phyloP scores from a whole-genome alignment of 1,140 invertebrate species.

The Leptestheria dahalacensis region DNA sequence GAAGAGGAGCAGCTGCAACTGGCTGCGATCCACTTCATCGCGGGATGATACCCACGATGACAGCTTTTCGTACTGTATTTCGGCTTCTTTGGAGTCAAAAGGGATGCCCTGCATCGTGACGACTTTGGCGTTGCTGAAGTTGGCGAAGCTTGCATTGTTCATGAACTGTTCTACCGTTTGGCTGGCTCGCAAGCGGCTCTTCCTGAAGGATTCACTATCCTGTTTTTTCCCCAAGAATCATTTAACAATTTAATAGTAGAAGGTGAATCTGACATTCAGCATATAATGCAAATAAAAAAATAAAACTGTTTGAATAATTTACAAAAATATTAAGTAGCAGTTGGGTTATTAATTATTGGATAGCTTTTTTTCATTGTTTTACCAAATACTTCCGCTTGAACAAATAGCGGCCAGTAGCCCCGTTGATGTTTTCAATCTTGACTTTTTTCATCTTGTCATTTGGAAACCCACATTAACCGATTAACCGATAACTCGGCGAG shows the following conservation, averaged over 20 bases:
- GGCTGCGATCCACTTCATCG: background rate
- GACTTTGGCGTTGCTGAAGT: background rate
- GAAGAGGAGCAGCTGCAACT: conserved; percentile 3
- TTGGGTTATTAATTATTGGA: no score
- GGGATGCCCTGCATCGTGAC: background rate
- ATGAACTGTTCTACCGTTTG: conserved; percentile 1
- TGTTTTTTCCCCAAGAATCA: conserved; percentile 3
- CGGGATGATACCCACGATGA: background rate
- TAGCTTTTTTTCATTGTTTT: background rate
- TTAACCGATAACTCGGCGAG: background rate
- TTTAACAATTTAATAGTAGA: background rate
- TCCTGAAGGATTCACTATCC: background rate
- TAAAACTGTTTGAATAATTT: background rate
- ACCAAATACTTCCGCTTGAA: background rate
- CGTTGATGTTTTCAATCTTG: background rate
- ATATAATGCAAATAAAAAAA: background rate
- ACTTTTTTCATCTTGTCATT: background rate
- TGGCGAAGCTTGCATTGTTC: background rate
- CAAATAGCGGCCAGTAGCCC: background rate
- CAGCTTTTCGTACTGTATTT: conserved; percentile 2
- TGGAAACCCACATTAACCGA: background rate
- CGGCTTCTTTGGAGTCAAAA: background rate
- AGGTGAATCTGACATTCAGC: background rate
- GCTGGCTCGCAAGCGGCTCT: background rate
- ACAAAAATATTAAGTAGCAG: no score